Base-by-base conservation (phyloP, 2,797 vertebrate species). In the Argentina silus region DNA sequence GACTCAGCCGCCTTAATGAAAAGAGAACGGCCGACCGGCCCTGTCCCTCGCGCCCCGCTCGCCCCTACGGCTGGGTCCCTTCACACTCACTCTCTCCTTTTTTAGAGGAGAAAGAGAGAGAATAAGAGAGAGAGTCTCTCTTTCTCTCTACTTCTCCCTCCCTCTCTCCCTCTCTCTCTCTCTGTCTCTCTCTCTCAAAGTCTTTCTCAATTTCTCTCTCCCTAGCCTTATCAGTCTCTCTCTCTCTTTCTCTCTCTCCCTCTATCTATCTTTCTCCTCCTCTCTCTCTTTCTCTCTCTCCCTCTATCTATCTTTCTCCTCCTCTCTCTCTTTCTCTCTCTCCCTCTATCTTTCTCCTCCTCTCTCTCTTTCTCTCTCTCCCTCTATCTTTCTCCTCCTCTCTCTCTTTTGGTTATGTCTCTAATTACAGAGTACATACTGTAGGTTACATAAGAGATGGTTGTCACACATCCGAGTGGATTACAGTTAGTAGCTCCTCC, bases 1-100 rank as follows among this genome's bases (percentile, higher is more conserved):
- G 43, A n/a, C 60, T 75, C 69, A 64, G 56, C 69, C 78, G 50
- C 56, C 50, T 76, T 43, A 77, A 76, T 14, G 57, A 74, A 59
- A 45, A 66, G 66, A 60, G 71, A 56, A 72, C 21, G 44, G n/a
- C n/a, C n/a, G n/a, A n/a, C n/a, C 27, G 9, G 68, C 69, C 81
- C 77, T 66, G 69, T 50, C 73, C 72, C 69, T 23, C 10, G 14
- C 6, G 14, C 55, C 67, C 1, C 6, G 17, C 53, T 21, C 11
- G 10, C 66, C 15, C 11, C 21, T 14, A 15, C 7, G 11, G 19
- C 21, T 3, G 17, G 2, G 7, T 8, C 60, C 2, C 14, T 1
- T 7, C 17, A 6, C 19, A n/a, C 51, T n/a, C 15, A 9, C 15
- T 12, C 12, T 43, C 67, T 15, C 36, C 14, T 21, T 42, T 36